Base-by-base conservation (phyloP, 2,113 vertebrate genomes). In the Xenopus borealis region DNA sequence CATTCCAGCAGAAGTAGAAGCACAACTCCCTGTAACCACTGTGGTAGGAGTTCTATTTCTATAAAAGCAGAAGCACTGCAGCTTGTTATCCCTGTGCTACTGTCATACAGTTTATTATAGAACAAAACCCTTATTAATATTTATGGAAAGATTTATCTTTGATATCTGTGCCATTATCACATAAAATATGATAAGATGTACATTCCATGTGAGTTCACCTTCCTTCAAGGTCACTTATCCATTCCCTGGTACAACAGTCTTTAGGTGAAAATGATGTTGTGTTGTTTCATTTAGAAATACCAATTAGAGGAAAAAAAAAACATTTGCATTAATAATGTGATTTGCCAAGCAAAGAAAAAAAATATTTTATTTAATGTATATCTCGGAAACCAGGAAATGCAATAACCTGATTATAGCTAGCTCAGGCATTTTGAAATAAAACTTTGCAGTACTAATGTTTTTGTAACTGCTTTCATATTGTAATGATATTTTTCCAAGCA, bases 391-490 rank as follows among this genome's bases (percentile, higher is more conserved):
- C 85, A 82, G 88, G 66, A 85, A 89, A 86, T 83, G 85, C 83
- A 88, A 87, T 90, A 91, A 90, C 90, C 88, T 63, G 79, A 87
- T 89, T 91, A 88, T 88, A 91, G 91, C 87, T 87, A 88, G 90
- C 91, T 93, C 89, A 92, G 88, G 89, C 91, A 90, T 93, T n/a
- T 93, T 92, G 92, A 90, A 86, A 92, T 91, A 90, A 92, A 91
- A 91, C 93, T 93, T 90, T 89, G 90, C 89, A 94, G 95, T 92
- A 94, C 94, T 95, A 96, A 96, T 96, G 94, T 98, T 98, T 97
- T 97, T 90, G 88, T 94, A 97, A 95, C 93, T 94, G 93, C 91
- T 91, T 88, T 91, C 92, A 93, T 91, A 91, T 94, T 92, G 91
- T 94, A 94, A 96, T 96, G 94, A 97, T 93, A 93, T 94, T 94